Base-by-base conservation (phyloP, 2,797 vertebrate genomes). In the Bryconaethiops microstoma region DNA sequence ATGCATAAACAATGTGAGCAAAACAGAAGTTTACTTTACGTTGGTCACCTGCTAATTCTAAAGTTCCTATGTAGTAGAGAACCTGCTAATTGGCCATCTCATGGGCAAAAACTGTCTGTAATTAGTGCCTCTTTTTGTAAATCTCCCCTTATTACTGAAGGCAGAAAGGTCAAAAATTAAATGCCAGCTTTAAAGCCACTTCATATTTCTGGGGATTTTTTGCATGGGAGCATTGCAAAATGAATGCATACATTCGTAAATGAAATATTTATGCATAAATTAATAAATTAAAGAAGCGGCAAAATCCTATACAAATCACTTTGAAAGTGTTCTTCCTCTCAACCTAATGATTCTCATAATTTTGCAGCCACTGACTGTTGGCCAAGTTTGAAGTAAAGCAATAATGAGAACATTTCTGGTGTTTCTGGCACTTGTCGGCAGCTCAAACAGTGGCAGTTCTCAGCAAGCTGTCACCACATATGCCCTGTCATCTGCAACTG, bases 381-480 rank as follows among this genome's bases (percentile, higher is more conserved):
- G 13, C 19, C 42, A 25, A 70, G n/a, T 9, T 48, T 42, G 50
- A 50, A 12, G 19, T 40, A 7, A 29, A 39, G 64, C 52, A 7
- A 4, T 42, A 40, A 23, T 13, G 10, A 57, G 13, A 57, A 0
- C 16, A 8, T 71, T 16, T 54, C 42, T 79, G n/a, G 16, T 48
- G 17, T 48, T 13, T 23, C 9, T 19, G 45, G 14, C 7, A 21
- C 6, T 17, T 12, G 1, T 52, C 45, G 69, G 13, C 40, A 55
- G 3, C 14, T 39, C 14, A 63, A 25, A 29, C 21, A 0, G 5
- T 39, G 29, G 6, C 13, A 21, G 57, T 48, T 62, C 17, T 45
- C 25, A 65, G 21, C 39, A 63, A 59, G 14, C 59, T 62, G 59
- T 75, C 16, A 9, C 50, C 73, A 75, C 55, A 54, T 55, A 72